phyloP scores from a whole-genome alignment of 2,888 invertebrate species.

The Chouioia cunea region DNA sequence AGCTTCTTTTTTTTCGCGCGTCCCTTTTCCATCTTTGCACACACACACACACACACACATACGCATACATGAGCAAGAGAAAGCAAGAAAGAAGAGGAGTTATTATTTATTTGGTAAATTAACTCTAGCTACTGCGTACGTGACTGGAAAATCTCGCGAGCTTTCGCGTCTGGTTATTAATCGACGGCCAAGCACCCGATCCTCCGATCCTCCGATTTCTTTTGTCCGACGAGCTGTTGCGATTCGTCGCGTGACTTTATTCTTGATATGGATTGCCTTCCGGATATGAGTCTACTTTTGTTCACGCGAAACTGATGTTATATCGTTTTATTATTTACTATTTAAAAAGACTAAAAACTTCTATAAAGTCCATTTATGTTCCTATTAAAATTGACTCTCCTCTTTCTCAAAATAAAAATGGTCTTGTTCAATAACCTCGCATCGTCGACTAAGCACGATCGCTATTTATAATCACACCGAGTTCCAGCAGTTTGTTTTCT shows the following conservation, averaged over 20 bases:
- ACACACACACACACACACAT: not conserved
- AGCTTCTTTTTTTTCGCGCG: slow-evolving; percentile 46
- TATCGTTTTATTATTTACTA: not conserved
- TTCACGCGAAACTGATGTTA: not conserved
- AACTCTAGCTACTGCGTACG: slow-evolving; percentile 65
- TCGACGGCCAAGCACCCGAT: slow-evolving; percentile 57
- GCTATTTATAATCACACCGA: not conserved
- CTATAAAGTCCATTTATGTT: too few species aligned
- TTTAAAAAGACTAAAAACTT: too few species aligned
- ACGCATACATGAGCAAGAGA: not conserved
- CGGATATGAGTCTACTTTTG: not conserved
- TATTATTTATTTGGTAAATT: slow-evolving; percentile 70
- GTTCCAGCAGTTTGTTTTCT: not conserved
- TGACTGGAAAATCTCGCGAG: slow-evolving; percentile 67
- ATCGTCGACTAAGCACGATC: too few species aligned
- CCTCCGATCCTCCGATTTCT: slow-evolving; percentile 53
- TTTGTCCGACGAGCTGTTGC: slow-evolving; percentile 9
- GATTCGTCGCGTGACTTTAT: slow-evolving; percentile 36
- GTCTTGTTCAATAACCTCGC: too few species aligned
- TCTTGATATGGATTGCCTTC: slow-evolving; percentile 16
- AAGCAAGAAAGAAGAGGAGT: slow-evolving; percentile 58
- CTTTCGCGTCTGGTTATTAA: slow-evolving; percentile 66
- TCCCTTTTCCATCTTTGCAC: slow-evolving; percentile 1
- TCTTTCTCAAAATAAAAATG: too few species aligned
- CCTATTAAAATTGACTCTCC: slow-evolving; percentile 3